These are phyloP conservation scores for Norana najaformis DNA, from an alignment of 2,888 invertebrate genomes.

Conservation along the genomic window DNA sequence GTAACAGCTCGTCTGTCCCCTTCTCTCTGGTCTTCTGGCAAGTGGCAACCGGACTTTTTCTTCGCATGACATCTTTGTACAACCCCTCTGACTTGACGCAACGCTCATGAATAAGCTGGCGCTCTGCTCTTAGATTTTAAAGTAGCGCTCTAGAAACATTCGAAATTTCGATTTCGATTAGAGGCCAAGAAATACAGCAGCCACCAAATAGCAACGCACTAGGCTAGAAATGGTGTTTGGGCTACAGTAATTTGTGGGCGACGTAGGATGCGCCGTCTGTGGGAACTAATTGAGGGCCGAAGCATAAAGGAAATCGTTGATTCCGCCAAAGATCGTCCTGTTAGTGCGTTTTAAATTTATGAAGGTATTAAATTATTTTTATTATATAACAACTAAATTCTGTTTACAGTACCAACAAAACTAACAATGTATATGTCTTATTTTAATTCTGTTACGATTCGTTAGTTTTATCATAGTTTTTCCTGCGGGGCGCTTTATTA, in stretches of 20 bases:
- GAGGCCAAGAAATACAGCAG: too few relatives aligned
- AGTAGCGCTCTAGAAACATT: too few relatives aligned
- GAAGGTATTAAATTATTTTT: constrained; percentile 13
- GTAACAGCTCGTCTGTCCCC: too few relatives aligned
- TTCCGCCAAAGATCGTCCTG: neutral
- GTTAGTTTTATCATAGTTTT: constrained; percentile 1
- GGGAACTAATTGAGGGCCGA: neutral
- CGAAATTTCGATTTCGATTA: too few relatives aligned
- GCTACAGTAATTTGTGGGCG: neutral
- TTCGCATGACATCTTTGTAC: too few relatives aligned
- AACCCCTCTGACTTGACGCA: too few relatives aligned
- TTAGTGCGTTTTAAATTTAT: constrained; percentile 6
- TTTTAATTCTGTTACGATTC: neutral
- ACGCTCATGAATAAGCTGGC: too few relatives aligned
- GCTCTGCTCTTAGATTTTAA: too few relatives aligned
- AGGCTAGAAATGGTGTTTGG: constrained; percentile 4
- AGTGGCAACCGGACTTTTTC: too few relatives aligned
- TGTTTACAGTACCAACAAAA: neutral
- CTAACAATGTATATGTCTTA: neutral
- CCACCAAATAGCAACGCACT: neutral
- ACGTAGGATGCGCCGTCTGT: neutral
- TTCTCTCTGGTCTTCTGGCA: too few relatives aligned
- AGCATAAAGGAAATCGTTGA: constrained; percentile 7
- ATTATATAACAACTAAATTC: constrained; percentile 3
- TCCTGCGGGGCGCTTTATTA: neutral